A percentile compares a stretch with the other conserved stretches of the same genome.
Conservation (phyloP, 2,888 invertebrate genomes). For the Idaea biselata region DNA sequence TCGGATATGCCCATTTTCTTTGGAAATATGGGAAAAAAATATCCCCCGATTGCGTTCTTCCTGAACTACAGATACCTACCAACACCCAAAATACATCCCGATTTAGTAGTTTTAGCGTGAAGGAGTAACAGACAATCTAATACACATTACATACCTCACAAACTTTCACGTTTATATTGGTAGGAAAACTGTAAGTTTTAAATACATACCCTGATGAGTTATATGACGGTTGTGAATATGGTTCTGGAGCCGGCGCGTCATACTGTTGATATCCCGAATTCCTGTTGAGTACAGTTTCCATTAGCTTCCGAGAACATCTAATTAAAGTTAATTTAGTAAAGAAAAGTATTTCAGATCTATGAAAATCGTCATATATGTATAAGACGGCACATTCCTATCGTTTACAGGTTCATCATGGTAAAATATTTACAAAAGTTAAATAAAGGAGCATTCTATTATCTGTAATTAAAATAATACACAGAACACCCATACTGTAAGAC, state of each 20-base stretch:
- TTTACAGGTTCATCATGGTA: conserved; percentile 67
- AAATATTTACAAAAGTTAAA: too few species aligned
- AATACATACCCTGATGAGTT: conserved; percentile 54
- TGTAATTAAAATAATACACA: too few species aligned
- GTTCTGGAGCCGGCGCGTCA: conserved; percentile 60
- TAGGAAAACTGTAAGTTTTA: not conserved
- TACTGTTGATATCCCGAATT: conserved; percentile 72
- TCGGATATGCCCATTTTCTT: too few species aligned
- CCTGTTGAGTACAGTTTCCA: conserved; percentile 32
- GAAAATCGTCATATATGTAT: conserved; percentile 72
- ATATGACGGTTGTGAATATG: conserved; percentile 62
- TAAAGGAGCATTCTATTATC: too few species aligned
- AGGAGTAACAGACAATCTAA: too few species aligned
- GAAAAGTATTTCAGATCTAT: conserved; percentile 13
- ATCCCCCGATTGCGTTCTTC: too few species aligned
- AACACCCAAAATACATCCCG: too few species aligned
- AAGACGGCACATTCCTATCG: conserved; percentile 80
- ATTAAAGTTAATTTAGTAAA: not conserved
- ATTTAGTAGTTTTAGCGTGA: too few species aligned
- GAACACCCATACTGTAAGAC: too few species aligned
- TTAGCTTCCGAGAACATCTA: conserved; percentile 6
- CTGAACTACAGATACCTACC: too few species aligned
- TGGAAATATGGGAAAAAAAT: too few species aligned
- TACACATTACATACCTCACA: too few species aligned
- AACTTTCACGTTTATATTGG: not conserved